Evolutionary conservation across 2,888 invertebrate genomes (phyloP).

Genomic region (Amaurobius ferox): DNA sequence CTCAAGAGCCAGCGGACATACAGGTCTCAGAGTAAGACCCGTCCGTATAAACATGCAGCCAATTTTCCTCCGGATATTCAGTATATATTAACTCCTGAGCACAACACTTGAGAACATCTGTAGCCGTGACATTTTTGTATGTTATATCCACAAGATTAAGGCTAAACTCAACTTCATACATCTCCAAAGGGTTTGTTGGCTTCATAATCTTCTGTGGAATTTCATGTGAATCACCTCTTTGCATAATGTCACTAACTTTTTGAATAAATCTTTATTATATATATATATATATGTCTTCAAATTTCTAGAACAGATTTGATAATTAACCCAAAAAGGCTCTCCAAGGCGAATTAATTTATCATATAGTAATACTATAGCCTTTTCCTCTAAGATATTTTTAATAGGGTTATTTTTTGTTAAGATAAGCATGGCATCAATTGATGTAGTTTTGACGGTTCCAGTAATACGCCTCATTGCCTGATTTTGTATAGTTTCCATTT

Average conservation of each 20-base stretch:
- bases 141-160: too few relatives aligned
- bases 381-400: not conserved
- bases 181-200: too few relatives aligned
- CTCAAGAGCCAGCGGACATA: too few relatives aligned
- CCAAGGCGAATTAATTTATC: not conserved
- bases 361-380: not conserved
- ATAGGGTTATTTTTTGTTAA: not conserved
- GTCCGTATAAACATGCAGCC: conserved; percentile 22
- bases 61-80: too few relatives aligned
- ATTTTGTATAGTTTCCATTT: not conserved
- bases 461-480: not conserved
- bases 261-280: too few relatives aligned
- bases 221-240: too few relatives aligned
- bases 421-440: not conserved
- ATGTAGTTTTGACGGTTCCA: not conserved
- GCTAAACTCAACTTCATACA: too few relatives aligned
- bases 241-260: too few relatives aligned
- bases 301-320: not conserved
- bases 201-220: too few relatives aligned
- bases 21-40: too few relatives aligned
- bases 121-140: too few relatives aligned
- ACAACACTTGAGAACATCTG: too few relatives aligned
- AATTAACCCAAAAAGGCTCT: not conserved
- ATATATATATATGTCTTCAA: not conserved
- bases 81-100: not conserved